Percentiles rank a stretch among this genome's conserved stretches.
Conservation (phyloP, 1,140 invertebrate genomes). For the Pentalonia nigronervosa region DNA sequence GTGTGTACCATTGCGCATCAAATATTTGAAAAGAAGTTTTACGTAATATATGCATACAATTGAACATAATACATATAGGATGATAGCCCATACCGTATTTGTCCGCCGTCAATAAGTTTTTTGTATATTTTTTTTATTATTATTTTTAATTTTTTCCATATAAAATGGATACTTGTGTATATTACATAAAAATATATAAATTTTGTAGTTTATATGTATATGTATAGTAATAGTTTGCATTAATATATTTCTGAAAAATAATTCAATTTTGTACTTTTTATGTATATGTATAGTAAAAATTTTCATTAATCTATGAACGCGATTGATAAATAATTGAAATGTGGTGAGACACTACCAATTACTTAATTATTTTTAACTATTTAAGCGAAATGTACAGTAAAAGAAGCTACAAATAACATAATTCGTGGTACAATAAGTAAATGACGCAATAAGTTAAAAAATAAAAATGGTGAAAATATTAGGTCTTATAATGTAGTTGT, state of each 20-base stretch:
- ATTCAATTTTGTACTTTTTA: not conserved
- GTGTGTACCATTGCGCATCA: not conserved
- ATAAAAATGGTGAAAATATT: not conserved
- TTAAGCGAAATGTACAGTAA: not conserved
- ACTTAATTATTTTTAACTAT: not conserved
- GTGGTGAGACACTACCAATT: not conserved
- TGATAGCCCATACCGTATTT: not conserved
- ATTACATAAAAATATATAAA: not conserved
- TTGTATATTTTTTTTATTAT: not conserved
- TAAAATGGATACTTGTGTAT: not conserved
- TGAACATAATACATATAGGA: not conserved
- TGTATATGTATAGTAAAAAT: not conserved
- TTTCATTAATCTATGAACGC: not conserved
- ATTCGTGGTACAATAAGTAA: not conserved
- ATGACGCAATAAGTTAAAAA: not conserved
- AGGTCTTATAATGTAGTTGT: no score
- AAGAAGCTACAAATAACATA: not conserved
- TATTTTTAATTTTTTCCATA: not conserved
- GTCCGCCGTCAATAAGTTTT: not conserved
- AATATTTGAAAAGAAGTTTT: constrained; percentile 12
- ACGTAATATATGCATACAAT: not conserved
- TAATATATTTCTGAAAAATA: no score
- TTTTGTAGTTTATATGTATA: not conserved
- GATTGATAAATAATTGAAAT: not conserved
- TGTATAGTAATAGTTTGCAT: not conserved